phyloP scores from a whole-genome alignment of 92 coral and sea anemone genomes.

The Porites rus region DNA sequence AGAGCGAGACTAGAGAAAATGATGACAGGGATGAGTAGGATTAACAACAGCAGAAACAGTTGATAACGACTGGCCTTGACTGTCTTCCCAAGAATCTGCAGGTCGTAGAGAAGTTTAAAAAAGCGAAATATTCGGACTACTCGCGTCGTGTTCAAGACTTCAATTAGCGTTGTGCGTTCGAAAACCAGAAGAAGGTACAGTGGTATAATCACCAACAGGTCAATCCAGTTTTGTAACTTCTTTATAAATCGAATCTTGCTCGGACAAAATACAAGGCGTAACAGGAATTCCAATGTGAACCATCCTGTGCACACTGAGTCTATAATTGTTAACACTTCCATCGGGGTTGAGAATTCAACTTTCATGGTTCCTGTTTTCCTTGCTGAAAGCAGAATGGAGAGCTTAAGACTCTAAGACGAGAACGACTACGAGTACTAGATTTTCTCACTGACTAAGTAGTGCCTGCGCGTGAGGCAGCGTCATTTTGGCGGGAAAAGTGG shows the following conservation, averaged over 20 bases:
- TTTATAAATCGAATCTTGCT: slow-evolving; percentile 76
- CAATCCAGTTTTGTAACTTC: slow-evolving; percentile 93
- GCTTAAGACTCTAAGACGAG: background rate
- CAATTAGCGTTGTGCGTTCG: slow-evolving; percentile 67
- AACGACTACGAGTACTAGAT: too few relatives aligned
- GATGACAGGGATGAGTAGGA: slow-evolving; percentile 91
- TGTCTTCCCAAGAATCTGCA: slow-evolving; percentile 94
- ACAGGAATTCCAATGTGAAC: slow-evolving; percentile 93
- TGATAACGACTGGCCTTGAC: slow-evolving; percentile 95
- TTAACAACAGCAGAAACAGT: slow-evolving; percentile 77
- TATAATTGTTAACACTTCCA: slow-evolving; percentile 72
- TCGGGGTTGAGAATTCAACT: slow-evolving; percentile 65
- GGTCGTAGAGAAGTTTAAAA: slow-evolving; percentile 93
- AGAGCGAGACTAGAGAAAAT: slow-evolving; percentile 89
- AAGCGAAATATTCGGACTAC: slow-evolving; percentile 91
- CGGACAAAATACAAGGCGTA: slow-evolving; percentile 90
- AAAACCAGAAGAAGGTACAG: slow-evolving; percentile 84
- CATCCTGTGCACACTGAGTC: slow-evolving; percentile 94
- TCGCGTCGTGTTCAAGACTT: slow-evolving; percentile 85
- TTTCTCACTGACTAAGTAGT: too few relatives aligned
- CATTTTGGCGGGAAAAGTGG: too few relatives aligned
- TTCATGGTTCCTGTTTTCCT: slow-evolving; percentile 13
- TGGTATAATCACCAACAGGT: slow-evolving; percentile 88
- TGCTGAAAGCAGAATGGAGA: slow-evolving; percentile 2
- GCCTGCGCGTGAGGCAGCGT: too few relatives aligned